Evolutionary conservation across 2,113 vertebrate species (phyloP), one percentile per base, ranked within the genome.

Genomic region (Baryphthengus martii): DNA sequence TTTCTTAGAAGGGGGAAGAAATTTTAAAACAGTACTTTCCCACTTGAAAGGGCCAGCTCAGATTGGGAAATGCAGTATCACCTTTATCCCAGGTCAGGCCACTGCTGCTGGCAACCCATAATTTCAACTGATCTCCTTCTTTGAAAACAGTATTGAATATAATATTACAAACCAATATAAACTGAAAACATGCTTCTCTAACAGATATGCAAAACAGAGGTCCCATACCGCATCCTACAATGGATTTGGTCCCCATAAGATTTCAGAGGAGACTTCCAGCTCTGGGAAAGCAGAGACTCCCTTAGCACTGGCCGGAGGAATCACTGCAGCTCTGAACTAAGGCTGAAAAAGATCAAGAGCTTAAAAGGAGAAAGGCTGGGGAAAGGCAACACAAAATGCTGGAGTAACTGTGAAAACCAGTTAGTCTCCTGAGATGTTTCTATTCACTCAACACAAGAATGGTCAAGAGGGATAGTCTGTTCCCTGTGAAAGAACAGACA

Each of bases 31-130:
- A 47, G 14, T 18, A 72, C 15, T 31, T 33, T 55, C n/a, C 42
- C 26, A 10, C n/a, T 21, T 37, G 16, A 65, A 65, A 65, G 39
- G 40, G 24, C 33, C 67, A 55, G 29, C 33, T 84, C 17, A 17
- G n/a, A 55, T 0, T 45, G 10, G 28, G 9, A 66, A 75, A 31
- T 1, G 2, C 40, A 18, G 20, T 8, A 33, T 3, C 9, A 17
- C 18, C 19, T 35, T 55, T 23, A 16, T 14, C 31, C 62, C 62
- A 62, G 26, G 31, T 73, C 53, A 80, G 35, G 17, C 17, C 26
- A 24, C 39, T 24, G 66, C 44, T 83, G 29, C 44, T 28, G 28
- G 49, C 12, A 95, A 83, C 49, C 21, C 9, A 3, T 9, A 6
- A 44, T 25, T 90, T 70, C 65, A 88, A 4, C 24, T 17, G 16